phyloP scores from a whole-genome alignment of 1,140 invertebrate species.

The Drosophila saltans region DNA sequence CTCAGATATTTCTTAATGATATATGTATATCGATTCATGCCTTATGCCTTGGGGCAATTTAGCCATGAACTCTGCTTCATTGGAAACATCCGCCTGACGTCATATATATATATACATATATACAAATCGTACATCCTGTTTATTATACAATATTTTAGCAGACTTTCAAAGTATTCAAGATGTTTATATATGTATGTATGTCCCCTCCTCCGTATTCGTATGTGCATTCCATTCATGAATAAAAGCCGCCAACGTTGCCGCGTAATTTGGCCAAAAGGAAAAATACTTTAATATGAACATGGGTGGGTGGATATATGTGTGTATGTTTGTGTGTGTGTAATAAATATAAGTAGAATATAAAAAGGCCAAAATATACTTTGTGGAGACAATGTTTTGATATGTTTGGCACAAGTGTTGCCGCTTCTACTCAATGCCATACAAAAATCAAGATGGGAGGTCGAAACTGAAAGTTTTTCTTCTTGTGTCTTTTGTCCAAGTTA shows the following conservation, averaged over 20 bases:
- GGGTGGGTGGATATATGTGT: constrained; percentile 20
- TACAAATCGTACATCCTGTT: constrained; percentile 64
- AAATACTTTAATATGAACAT: constrained; percentile 39
- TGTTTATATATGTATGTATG: constrained; percentile 4
- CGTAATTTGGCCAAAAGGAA: constrained; percentile 44
- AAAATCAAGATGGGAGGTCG: constrained; percentile 31
- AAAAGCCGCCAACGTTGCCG: constrained; percentile 34
- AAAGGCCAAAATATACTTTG: constrained; percentile 45
- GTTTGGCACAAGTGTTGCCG: constrained; percentile 66
- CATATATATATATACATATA: constrained; percentile 16
- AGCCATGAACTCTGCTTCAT: constrained; percentile 4
- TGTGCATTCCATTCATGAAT: constrained; percentile 72
- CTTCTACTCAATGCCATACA: constrained; percentile 38
- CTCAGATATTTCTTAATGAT: background rate
- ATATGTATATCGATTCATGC: background rate
- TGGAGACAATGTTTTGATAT: constrained; percentile 71
- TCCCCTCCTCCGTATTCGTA: constrained; percentile 5
- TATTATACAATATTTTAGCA: constrained; percentile 52
- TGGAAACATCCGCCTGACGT: constrained; percentile 49
- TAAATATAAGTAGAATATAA: constrained; percentile 56
- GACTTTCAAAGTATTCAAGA: constrained; percentile 32
- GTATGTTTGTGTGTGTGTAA: background rate
- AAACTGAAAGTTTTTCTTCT: constrained; percentile 45
- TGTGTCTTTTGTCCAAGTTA: constrained; percentile 28
- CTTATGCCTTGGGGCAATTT: constrained; percentile 2